Base-by-base conservation (phyloP, 2,888 invertebrate genomes). In the Elegia similella region DNA sequence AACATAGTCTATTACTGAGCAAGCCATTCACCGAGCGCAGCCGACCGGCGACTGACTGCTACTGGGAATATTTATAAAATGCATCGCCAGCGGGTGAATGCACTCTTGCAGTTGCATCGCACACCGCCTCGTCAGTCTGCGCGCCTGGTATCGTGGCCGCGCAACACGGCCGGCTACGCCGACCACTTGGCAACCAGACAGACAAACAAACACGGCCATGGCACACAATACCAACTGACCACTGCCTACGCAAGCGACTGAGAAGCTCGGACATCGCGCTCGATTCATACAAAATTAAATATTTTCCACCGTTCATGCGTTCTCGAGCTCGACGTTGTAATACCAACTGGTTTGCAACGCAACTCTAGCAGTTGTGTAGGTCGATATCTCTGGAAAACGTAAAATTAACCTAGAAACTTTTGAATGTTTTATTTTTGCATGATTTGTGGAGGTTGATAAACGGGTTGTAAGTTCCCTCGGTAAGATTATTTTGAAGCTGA, bases 121-220 rank as follows among this genome's bases (percentile, higher is more conserved):
- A n/a, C 68, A 80, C 60, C 73, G 67, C 77, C 64, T 70, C 69
- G 60, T 50, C 42, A 48, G 60, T 60, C 80, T 91, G 88, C 50
- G 63, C 72, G 78, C 92, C 92, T 89, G 80, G 88, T 92, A 74
- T 55, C 60, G 63, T 74, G 86, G 85, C 82, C 88, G 83, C 82
- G 73, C 69, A 65, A 56, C 69, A 69, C 71, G 78, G 77, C 82
- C 80, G 80, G 79, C 75, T 71, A 75, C 76, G 76, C 80, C 70
- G 84, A 75, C 86, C 88, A 88, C 88, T 88, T 90, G 89, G 86
- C 90, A 90, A 90, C 88, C 78, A 78, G 66, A 72, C 76, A 70
- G 62, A 73, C 79, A 68, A 72, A 75, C 75, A 76, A 66, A 71
- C 74, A 69, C 61, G 48, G 7, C 72, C 71, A 59, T 74, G 76